Evolutionary conservation across 2,888 invertebrate species (phyloP).

Genomic region (Abrostola tripartita): DNA sequence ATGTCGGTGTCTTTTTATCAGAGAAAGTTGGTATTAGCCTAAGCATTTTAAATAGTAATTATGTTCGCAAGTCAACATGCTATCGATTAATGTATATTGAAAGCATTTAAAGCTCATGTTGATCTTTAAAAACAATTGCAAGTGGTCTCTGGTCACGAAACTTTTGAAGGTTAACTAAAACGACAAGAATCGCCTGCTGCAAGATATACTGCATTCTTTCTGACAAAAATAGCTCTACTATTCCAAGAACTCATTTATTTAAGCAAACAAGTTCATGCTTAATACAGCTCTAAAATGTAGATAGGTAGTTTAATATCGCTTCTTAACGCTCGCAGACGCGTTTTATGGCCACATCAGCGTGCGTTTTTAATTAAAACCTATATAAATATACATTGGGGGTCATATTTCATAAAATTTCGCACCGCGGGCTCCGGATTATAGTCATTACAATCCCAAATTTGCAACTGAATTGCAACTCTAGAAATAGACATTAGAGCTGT

Average conservation of each 20-base stretch:
- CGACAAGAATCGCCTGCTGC: background rate
- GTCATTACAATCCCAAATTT: slow-evolving; percentile 57
- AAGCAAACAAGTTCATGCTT: slow-evolving; percentile 1
- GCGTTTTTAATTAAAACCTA: slow-evolving; percentile 45
- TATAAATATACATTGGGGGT: slow-evolving; percentile 30
- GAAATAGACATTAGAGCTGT: slow-evolving; percentile 62
- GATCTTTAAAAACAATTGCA: background rate
- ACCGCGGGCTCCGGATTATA: slow-evolving; percentile 47
- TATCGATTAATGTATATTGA: background rate
- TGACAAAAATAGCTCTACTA: background rate
- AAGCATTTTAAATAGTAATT: background rate
- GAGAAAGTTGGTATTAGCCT: no score
- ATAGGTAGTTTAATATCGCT: slow-evolving; percentile 11
- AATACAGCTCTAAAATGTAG: slow-evolving; percentile 17
- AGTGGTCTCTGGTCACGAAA: slow-evolving; percentile 1
- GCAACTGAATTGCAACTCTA: slow-evolving; percentile 64
- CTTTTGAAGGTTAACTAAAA: background rate
- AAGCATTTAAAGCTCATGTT: background rate
- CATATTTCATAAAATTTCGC: slow-evolving; percentile 58
- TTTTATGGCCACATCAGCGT: slow-evolving; percentile 10
- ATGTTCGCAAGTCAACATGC: background rate
- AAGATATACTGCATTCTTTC: slow-evolving; percentile 1
- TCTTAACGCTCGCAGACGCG: slow-evolving; percentile 6
- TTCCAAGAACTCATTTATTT: slow-evolving; percentile 5
- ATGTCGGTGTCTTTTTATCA: no score